Conservation (phyloP, 2,888 invertebrate species). For the Galeruca laticollis region DNA sequence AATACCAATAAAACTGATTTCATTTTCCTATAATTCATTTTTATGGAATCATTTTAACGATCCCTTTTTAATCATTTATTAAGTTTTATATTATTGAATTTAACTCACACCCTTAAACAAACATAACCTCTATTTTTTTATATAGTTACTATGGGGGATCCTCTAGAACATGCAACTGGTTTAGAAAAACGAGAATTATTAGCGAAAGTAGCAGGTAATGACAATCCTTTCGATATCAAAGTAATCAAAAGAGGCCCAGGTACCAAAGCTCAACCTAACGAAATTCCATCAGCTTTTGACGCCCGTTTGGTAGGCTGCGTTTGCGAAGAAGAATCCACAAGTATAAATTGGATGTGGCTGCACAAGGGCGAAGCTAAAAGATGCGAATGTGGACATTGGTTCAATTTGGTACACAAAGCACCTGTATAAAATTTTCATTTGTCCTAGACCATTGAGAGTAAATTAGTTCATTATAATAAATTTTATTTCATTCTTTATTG, state of each 20-base stretch:
- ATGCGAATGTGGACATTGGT: slow-evolving; percentile 98
- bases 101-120: not conserved
- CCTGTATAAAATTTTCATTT: slow-evolving; percentile 70
- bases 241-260: slow-evolving; percentile 83
- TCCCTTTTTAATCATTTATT: not conserved
- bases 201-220: slow-evolving; percentile 88
- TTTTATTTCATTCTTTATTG: slow-evolving; percentile 48
- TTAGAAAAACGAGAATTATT: slow-evolving; percentile 91
- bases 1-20: slow-evolving; percentile 14
- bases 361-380: slow-evolving; percentile 90
- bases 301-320: slow-evolving; percentile 94
- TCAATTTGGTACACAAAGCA: slow-evolving; percentile 86
- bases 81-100: not conserved
- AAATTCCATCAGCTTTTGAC: slow-evolving; percentile 91
- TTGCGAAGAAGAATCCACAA: slow-evolving; percentile 93
- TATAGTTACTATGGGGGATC: slow-evolving; percentile 84
- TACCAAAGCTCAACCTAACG: slow-evolving; percentile 86
- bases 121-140: slow-evolving; percentile 43
- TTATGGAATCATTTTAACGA: not conserved
- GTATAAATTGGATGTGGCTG: slow-evolving; percentile 95
- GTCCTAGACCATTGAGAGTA: slow-evolving; percentile 40
- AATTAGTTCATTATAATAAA: slow-evolving; percentile 48
- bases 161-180: slow-evolving; percentile 93
- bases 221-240: slow-evolving; percentile 88
- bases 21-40: not conserved